phyloP scores from a whole-genome alignment of 1,140 invertebrate species.

The Amyelois transitella region DNA sequence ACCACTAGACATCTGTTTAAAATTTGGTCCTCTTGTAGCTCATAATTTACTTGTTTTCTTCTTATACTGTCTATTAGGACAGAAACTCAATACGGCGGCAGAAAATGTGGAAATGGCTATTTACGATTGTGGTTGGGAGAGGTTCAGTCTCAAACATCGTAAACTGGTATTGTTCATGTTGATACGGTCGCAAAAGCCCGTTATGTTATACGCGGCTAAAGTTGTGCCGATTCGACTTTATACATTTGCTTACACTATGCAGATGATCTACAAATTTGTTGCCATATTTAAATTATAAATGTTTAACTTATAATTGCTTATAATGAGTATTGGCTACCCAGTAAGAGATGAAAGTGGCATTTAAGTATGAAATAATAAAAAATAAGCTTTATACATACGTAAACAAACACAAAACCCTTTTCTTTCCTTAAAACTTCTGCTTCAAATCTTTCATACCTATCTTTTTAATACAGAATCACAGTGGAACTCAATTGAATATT shows the following conservation, averaged over 20 bases:
- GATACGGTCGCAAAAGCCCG: conserved; percentile 27
- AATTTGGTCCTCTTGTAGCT: conserved; percentile 22
- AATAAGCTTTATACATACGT: too few relatives aligned
- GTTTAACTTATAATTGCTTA: too few relatives aligned
- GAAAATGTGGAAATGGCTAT: conserved; percentile 29
- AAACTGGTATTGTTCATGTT: conserved; percentile 26
- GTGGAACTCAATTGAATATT: too few relatives aligned
- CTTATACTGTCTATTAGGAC: conserved; percentile 33
- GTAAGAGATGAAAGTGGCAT: too few relatives aligned
- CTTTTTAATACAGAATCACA: too few relatives aligned
- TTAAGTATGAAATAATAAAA: too few relatives aligned
- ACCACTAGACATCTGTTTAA: conserved; percentile 19
- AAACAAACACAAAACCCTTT: too few relatives aligned
- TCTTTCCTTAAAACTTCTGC: too few relatives aligned
- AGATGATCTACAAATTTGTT: conserved; percentile 33
- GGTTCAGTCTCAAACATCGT: conserved; percentile 19
- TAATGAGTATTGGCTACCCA: too few relatives aligned
- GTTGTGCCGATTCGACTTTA: conserved; percentile 26
- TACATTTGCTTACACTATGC: conserved; percentile 29
- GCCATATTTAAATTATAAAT: conserved; percentile 31
- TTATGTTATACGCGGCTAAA: conserved; percentile 20
- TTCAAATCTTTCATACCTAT: too few relatives aligned
- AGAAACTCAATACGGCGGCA: conserved; percentile 29
- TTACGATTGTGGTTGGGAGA: conserved; percentile 38
- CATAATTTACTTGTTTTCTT: conserved; percentile 31